Conservation (phyloP, 2,888 invertebrate genomes). For the Acrobasis suavella region DNA sequence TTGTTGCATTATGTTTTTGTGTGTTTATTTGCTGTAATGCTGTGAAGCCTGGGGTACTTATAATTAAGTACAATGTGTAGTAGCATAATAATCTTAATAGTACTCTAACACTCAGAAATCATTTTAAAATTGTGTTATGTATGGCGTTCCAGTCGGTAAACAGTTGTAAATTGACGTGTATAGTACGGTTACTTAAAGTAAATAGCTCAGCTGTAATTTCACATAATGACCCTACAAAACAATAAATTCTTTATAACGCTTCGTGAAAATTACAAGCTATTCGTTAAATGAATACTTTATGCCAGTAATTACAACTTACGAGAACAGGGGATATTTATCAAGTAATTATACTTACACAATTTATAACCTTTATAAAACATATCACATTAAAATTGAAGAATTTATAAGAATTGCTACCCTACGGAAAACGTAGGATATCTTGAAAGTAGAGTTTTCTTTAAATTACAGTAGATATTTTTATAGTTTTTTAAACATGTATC, state of each 20-base stretch:
- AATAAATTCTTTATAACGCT: conserved; percentile 6
- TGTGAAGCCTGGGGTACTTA: too few relatives aligned
- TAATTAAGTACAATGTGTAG: too few relatives aligned
- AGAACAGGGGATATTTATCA: not conserved
- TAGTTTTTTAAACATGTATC: too few relatives aligned
- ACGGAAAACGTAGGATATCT: too few relatives aligned
- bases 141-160: not conserved
- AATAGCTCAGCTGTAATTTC: not conserved
- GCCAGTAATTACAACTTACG: not conserved
- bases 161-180: not conserved
- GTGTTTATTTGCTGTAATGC: too few relatives aligned
- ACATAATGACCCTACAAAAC: not conserved
- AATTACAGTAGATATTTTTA: too few relatives aligned
- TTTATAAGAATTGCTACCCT: too few relatives aligned
- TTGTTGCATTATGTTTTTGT: too few relatives aligned
- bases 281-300: not conserved
- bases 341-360: not conserved
- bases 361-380: not conserved
- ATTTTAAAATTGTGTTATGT: not conserved
- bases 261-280: not conserved
- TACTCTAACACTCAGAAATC: not conserved
- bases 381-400: too few relatives aligned
- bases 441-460: too few relatives aligned
- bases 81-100: too few relatives aligned
- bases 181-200: not conserved